These are phyloP conservation scores for Crax fasciolata DNA, from an alignment of 2,797 vertebrate species.

Conservation along the genomic window DNA sequence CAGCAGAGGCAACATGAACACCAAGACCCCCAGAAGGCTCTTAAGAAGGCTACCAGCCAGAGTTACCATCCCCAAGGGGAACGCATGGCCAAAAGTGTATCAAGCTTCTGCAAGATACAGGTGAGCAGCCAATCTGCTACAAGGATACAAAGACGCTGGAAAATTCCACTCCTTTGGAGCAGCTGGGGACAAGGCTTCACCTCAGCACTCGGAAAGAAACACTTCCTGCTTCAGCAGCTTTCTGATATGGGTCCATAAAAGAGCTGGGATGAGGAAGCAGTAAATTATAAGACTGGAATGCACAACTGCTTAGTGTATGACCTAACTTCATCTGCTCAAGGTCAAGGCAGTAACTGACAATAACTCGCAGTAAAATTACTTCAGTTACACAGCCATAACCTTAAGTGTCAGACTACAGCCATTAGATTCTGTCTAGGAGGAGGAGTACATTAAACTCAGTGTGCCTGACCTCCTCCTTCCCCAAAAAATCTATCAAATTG, in stretches of 20 bases:
- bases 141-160: neutral
- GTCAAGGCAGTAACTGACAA: conserved; percentile 37
- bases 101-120: neutral
- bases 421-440: neutral
- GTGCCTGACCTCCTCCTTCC: neutral
- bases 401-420: neutral
- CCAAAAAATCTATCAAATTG: neutral
- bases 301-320: neutral
- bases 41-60: neutral
- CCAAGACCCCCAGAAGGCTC: neutral
- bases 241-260: neutral
- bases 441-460: neutral
- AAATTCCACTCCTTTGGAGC: conserved; percentile 51
- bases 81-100: accelerated
- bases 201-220: neutral
- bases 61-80: neutral
- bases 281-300: neutral
- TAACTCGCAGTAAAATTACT: conserved; percentile 1
- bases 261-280: conserved; percentile 19
- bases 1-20: neutral
- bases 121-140: neutral
- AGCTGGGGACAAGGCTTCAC: conserved; percentile 4
- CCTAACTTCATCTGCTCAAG: conserved; percentile 18
- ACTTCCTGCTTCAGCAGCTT: conserved; percentile 43
- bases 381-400: neutral